Evolutionary conservation across 2,797 vertebrate genomes (phyloP).

Genomic region (Lagocephalus sceleratus): DNA sequence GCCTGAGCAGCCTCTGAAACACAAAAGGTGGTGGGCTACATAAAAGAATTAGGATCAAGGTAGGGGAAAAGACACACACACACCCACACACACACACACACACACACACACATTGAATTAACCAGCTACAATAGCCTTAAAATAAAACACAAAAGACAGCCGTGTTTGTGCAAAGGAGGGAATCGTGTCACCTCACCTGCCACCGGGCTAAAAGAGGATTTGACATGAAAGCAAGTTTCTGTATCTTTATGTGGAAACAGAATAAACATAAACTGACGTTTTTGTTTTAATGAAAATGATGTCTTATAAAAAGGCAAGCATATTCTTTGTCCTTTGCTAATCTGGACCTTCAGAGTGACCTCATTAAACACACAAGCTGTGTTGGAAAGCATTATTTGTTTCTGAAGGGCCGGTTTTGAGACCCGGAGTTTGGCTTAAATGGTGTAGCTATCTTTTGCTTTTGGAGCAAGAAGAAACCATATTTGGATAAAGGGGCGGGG

Average conservation of each 20-base stretch:
- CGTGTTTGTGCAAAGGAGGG: conserved; percentile 44
- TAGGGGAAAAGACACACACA: conserved; percentile 11
- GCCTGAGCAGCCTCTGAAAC: conserved; percentile 41
- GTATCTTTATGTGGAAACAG: conserved; percentile 35
- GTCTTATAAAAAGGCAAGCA: no score
- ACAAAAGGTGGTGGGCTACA: conserved; percentile 50
- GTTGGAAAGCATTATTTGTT: no score
- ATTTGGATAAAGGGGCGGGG: no score
- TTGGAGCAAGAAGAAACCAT: no score
- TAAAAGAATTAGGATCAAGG: conserved; percentile 40
- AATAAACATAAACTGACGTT: conserved; percentile 6
- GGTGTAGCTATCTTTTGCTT: no score
- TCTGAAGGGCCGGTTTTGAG: no score
- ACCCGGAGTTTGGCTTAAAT: no score
- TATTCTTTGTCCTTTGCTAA: no score
- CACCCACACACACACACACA: conserved; percentile 5
- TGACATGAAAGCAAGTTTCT: conserved; percentile 36
- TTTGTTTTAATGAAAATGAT: not conserved
- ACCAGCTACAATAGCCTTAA: conserved; percentile 42
- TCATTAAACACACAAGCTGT: no score
- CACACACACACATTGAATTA: conserved; percentile 34
- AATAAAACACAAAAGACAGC: conserved; percentile 47
- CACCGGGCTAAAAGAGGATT: conserved; percentile 18
- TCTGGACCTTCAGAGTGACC: no score
- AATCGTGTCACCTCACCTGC: conserved; percentile 32